Evolutionary conservation across 2,113 vertebrate species (phyloP), one percentile per base, ranked within the genome.

Genomic region (Brachyhypopomus occidentalis): DNA sequence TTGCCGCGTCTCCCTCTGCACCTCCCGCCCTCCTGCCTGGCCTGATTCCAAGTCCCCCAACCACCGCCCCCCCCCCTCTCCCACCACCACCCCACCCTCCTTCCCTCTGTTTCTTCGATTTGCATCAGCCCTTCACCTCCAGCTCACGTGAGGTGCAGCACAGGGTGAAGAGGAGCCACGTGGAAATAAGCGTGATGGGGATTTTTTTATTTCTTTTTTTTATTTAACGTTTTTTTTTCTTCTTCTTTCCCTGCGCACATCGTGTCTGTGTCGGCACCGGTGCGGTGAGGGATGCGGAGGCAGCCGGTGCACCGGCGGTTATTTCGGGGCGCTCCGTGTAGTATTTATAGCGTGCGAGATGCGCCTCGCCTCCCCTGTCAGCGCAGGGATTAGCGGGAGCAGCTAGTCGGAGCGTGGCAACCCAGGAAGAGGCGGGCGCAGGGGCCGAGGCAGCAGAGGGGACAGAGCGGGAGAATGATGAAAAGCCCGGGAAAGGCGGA

Each of bases 321-420:
- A 92, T 92, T 94, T 92, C 88, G 91, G 91, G 87, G 85, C 75
- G 77, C 89, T 90, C 92, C 91, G 90, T 93, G 92, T 91, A 92
- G 92, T 93, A 93, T 94, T 94, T 93, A 93, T 94, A 93, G 92
- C 92, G 91, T 90, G 91, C 92, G 92, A 93, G 91, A 92, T 90
- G 90, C 92, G 91, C 89, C n/a, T 92, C 90, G 90, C 88, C 89
- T 91, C 87, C 90, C 79, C 88, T 90, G 90, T 91, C 90, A 90
- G 91, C 80, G 88, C 78, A 80, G 88, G 88, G 91, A 93, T 93
- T 93, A 94, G 90, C 87, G 90, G 88, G 78, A 90, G 87, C 80
- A 88, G 89, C 87, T n/a, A n/a, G n/a, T n/a, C n/a, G n/a, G n/a
- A n/a, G n/a, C n/a, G n/a, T n/a, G n/a, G n/a, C n/a, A n/a, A n/a